phyloP scores from a whole-genome alignment of 2,888 invertebrate species.

The Zaprionus lineosus region DNA sequence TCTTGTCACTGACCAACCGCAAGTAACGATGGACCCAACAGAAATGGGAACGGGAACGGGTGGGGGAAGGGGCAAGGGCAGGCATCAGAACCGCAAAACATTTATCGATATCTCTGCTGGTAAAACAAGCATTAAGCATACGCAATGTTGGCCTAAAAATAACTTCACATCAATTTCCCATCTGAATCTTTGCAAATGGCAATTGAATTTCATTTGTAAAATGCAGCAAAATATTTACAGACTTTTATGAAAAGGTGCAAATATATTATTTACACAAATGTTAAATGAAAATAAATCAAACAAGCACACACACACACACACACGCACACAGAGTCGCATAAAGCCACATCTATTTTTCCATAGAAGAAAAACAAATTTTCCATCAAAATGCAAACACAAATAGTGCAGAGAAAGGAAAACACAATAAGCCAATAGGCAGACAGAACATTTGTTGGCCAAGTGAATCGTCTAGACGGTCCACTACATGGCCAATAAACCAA shows the following conservation, averaged over 20 bases:
- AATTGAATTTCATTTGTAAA: slow-evolving; percentile 38
- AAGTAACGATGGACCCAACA: slow-evolving; percentile 17
- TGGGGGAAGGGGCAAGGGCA: no score
- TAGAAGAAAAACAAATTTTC: slow-evolving; percentile 25
- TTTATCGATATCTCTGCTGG: slow-evolving; percentile 57
- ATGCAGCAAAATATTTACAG: slow-evolving; percentile 55
- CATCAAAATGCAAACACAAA: slow-evolving; percentile 37
- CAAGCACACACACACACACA: slow-evolving; percentile 8
- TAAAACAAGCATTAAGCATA: slow-evolving; percentile 24
- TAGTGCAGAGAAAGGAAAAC: slow-evolving; percentile 2
- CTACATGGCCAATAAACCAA: slow-evolving; percentile 70
- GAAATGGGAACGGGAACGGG: no score
- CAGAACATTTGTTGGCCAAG: slow-evolving; percentile 8
- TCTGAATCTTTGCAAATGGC: slow-evolving; percentile 20
- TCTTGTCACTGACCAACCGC: slow-evolving; percentile 60
- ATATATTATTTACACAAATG: slow-evolving; percentile 53
- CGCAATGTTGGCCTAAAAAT: slow-evolving; percentile 20
- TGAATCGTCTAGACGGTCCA: slow-evolving; percentile 54
- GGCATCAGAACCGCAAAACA: slow-evolving; percentile 48
- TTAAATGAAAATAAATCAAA: slow-evolving; percentile 46
- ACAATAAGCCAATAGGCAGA: slow-evolving; percentile 22
- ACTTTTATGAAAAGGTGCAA: slow-evolving; percentile 28
- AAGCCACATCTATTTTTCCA: slow-evolving; percentile 1
- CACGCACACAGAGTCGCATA: slow-evolving; percentile 8
- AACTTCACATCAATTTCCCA: slow-evolving; percentile 2